Evolutionary conservation across 2,113 vertebrate species (phyloP), one percentile per base, ranked within the genome.

Genomic region (Tretioscincus oriximinensis): DNA sequence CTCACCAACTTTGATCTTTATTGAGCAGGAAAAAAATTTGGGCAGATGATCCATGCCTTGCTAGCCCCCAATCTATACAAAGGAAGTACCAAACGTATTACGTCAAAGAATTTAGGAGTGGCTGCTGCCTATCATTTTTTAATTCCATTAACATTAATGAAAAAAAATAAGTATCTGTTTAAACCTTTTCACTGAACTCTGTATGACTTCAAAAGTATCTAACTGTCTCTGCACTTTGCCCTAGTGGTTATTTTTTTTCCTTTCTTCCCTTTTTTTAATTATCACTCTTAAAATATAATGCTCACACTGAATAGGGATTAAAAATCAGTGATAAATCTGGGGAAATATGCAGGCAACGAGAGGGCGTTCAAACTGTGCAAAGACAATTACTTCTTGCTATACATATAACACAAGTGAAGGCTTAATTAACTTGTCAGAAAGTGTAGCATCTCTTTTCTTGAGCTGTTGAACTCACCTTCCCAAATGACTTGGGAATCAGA

Each of bases 371-470:
- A 90, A 92, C 90, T 90, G 92, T 93, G 92, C 93, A 94, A 94
- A 94, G 95, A 95, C 94, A 95, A 94, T 96, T 93, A 92, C 93
- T 91, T 89, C 91, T 93, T 93, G 82, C 92, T 88, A 85, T 92
- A 94, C 92, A 93, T 95, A 93, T 95, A 95, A 94, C 94, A 88
- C 92, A 95, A 94, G 88, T 95, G 95, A 96, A 95, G 94, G 94
- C 94, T 95, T 95, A 96, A 96, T 96, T 96, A 95, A 94, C 93
- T 95, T 96, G 94, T 96, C 95, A 95, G 92, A 94, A 93, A 90
- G 65, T 65, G 49, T 91, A 89, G 94, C 93, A 93, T 93, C 92
- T 94, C 92, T 90, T 95, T 94, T 94, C 91, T 94, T 88, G 92
- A 93, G 93, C 91, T 93, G 90, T 90, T 94, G 90, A 91, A 93